These are phyloP conservation scores for Drosophila paranaensis DNA, from an alignment of 2,888 invertebrate genomes.

Conservation along the genomic window DNA sequence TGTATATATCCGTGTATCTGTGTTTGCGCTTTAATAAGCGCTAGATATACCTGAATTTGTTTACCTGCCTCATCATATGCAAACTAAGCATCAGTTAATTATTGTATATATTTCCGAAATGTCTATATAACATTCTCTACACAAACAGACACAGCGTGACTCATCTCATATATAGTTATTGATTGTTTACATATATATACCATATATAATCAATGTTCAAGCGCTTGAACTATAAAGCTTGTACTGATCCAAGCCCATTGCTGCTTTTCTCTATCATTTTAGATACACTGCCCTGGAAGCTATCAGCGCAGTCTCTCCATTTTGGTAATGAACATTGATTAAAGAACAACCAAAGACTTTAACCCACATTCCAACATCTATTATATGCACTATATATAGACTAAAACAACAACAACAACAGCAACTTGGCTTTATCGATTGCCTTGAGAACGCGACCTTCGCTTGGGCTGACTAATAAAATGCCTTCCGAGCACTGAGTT, in stretches of 20 bases:
- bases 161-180: conserved; percentile 1
- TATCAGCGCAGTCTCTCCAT: conserved; percentile 67
- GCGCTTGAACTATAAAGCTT: conserved; percentile 33
- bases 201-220: conserved; percentile 25
- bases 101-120: conserved; percentile 10
- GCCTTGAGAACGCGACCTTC: conserved; percentile 54
- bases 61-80: conserved; percentile 44
- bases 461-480: conserved; percentile 6
- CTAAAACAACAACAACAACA: conserved; percentile 6
- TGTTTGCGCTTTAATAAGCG: conserved; percentile 63
- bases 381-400: not conserved
- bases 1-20: conserved; percentile 41
- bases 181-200: not conserved
- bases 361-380: conserved; percentile 10
- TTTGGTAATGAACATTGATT: conserved; percentile 59
- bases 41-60: conserved; percentile 45
- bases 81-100: conserved; percentile 17
- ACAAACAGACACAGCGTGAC: not conserved
- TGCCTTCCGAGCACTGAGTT: conserved; percentile 12
- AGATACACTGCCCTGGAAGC: conserved; percentile 76
- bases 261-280: conserved; percentile 72
- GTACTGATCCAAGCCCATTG: conserved; percentile 48
- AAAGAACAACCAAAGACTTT: conserved; percentile 11
- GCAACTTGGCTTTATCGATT: conserved; percentile 59
- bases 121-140: not conserved